Conservation (phyloP, 37 sponge, comb jelly and placozoan genomes). For the Tethya wilhelma region DNA sequence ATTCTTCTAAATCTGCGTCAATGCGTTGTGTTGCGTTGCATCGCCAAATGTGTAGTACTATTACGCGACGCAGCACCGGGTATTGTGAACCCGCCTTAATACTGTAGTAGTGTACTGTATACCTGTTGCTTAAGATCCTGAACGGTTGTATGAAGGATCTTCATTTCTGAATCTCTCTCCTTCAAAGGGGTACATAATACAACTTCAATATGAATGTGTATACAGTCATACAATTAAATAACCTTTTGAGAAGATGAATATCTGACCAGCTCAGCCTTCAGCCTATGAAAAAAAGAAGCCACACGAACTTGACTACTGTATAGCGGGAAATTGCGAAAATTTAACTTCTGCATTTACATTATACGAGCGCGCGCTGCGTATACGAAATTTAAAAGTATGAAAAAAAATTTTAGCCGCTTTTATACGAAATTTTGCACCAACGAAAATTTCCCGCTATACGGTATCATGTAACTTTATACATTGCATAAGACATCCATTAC, state of each 20-base stretch:
- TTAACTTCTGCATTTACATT: no score
- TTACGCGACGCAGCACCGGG: no score
- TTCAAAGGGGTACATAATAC: background rate
- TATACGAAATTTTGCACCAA: no score
- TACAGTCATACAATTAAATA: background rate
- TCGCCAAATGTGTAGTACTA: no score
- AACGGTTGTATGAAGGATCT: background rate
- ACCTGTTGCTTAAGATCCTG: background rate
- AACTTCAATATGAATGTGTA: background rate
- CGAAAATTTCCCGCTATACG: no score
- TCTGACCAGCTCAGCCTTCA: conserved; percentile 30
- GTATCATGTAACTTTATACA: no score
- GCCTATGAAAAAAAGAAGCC: background rate
- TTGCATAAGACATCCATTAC: background rate
- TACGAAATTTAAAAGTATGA: no score
- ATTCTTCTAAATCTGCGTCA: no score
- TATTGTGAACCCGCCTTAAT: no score
- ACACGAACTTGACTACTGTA: background rate
- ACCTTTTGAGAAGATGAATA: conserved; percentile 30
- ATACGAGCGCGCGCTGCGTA: no score
- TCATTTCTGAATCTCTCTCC: background rate
- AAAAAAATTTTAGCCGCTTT: no score
- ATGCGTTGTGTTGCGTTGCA: no score
- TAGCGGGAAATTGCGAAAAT: background rate
- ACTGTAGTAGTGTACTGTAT: background rate